Evolutionary conservation across 2,113 vertebrate species (phyloP), one percentile per base, ranked within the genome.

Genomic region (Tauraco erythrolophus): DNA sequence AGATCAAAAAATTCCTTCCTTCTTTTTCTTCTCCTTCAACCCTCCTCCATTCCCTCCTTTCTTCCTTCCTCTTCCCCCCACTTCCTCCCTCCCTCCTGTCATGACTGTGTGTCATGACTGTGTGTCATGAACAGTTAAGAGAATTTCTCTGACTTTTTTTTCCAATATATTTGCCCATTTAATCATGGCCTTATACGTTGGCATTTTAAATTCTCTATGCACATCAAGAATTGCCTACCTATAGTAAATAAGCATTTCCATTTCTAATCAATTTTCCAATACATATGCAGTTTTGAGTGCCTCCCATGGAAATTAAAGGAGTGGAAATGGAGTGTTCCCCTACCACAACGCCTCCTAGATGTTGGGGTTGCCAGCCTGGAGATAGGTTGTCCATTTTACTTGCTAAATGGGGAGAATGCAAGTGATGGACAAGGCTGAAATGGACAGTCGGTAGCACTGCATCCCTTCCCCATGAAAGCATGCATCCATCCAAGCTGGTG

Each of bases 61-160:
- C 23, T 13, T 11, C 30, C 33, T 43, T 17, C 37, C 39, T 31
- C 14, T 5, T 45, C 16, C 27, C 12, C 39, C 10, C 22, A n/a
- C 17, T 43, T 3, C 31, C 6, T 28, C 6, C 19, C 7, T 62
- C 19, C 22, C 9, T 78, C 13, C 15, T 48, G 9, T 62, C 18
- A 43, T 65, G 31, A 30, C 0, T 61, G 0, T 39, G 15, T 37
- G 31, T 57, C 14, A 43, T 65, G 31, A 30, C 0, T 61, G 0
- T 39, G 15, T 37, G 31, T 57, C 14, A n/a, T n/a, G n/a, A n/a
- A n/a, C n/a, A n/a, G n/a, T n/a, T n/a, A n/a, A n/a, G n/a, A n/a
- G n/a, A n/a, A n/a, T n/a, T n/a, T n/a, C n/a, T n/a, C n/a, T n/a
- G n/a, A n/a, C n/a, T n/a, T 9, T 18, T 22, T 30, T 33, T 30